Base-by-base conservation (phyloP, 1,140 invertebrate species). In the Zophobas morio region DNA sequence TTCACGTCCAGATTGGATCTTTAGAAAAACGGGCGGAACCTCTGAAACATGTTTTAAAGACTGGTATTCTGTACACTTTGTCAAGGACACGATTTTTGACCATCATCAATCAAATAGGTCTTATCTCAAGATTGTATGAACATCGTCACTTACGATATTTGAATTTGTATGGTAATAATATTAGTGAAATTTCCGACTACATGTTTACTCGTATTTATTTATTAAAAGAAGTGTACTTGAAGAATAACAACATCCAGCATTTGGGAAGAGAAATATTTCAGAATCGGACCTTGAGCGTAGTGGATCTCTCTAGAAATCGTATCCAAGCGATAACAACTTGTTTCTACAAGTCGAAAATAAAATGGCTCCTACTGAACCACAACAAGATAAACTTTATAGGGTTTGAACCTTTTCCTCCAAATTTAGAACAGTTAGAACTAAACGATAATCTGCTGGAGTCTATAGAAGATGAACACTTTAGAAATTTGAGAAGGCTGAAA, bases 191-290 rank as follows among this genome's bases (percentile, higher is more conserved):
- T 37, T 6, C 8, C 1, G 57, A 63, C 6, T 1, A 63, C 34
- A 63, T 6, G 2, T 63, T 63, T 20, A 20, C 36, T 4, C n/a
- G 1, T 8, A 63, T 37, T 63, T 63, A n/a, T 6, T 8, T n/a
- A 63, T 32, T 63, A 6, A 6, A 8, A 3, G 57, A 63, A 63
- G 35, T 63, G 6, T 63, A 37, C 32, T 39, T 63, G 37, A 36
- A 63, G 39, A 63, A 39, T n/a, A 63, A 63, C 36, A 6, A 63
- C 6, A 63, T 63, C 8, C n/a, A 39, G 3, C 36, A 63, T 39
- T 63, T 63, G 6, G 57, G 57, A 37, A 6, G 57, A 4, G 2
- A 4, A 37, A 39, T 63, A n/a, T 63, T 63, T 32, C 6, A 63
- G 6, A 37, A 37, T 4, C 5, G 6, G 8, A 63, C 6, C 39